Base-by-base conservation (phyloP, 2,113 vertebrate genomes). In the Myodes glareolus region DNA sequence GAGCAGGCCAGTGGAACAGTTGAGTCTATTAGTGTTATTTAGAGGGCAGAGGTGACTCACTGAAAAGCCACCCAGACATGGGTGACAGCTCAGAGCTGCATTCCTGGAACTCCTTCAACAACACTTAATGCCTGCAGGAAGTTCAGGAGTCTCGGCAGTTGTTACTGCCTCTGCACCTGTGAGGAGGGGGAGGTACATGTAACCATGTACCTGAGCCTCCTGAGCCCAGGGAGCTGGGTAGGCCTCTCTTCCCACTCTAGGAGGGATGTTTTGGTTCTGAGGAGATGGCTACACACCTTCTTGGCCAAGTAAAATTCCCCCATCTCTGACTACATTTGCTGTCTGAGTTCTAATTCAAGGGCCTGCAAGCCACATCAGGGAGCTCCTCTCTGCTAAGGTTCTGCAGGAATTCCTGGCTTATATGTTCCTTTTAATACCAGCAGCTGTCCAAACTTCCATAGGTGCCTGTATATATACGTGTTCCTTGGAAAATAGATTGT, bases 271-370 rank as follows among this genome's bases (percentile, higher is more conserved):
- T 88, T 47, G 55, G 19, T 88, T 39, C 47, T 36, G 67, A 88
- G 47, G 36, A 55, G 21, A 72, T 70, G 36, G 33, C 47, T 88
- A 3, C 86, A 14, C 23, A 16, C 45, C 21, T 21, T 6, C 58
- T 77, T 29, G 80, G 82, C 86, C 13, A 78, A 65, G 14, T 81
- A 92, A 88, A 29, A 88, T 72, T 85, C 23, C 63, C 47, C 42
- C 21, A 73, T 9, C 12, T 91, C 70, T 88, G 33, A 91, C 72
- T 87, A 47, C 23, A 77, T 84, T 91, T 88, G 39, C 65, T 63
- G 55, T 86, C 31, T 81, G 61, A 88, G 27, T 94, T 97, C 63
- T 90, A 92, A 90, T 39, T 90, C n/a, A 33, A 76, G 67, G 84
- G 61, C 14, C 93, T 84, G 42, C 21, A 13, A 94, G 45, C 61